Base-by-base conservation (phyloP, 92 coral and sea anemone genomes). In the Epizoanthus stellaris region DNA sequence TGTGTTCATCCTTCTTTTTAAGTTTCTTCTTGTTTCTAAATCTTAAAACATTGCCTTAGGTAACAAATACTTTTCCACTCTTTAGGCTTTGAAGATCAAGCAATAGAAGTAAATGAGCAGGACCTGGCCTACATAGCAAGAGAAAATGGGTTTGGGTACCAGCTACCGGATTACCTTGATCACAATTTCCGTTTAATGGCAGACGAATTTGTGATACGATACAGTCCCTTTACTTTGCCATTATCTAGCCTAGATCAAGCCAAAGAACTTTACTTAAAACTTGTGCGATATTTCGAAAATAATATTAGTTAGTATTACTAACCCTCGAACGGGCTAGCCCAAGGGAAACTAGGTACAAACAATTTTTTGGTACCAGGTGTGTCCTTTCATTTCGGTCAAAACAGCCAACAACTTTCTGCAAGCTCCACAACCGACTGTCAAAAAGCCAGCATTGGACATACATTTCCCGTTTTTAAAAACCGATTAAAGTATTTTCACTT, bases 11-110 rank as follows among this genome's bases (percentile, higher is more conserved):
- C 25, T 0, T 23, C 25, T 23, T 23, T 23, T 23, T 23, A 0
- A 23, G 25, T 23, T 23, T 23, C 25, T 23, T 23, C 25, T 23
- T 23, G 25, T 23, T 23, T 23, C 25, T 23, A 23, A 23, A 23
- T 23, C 25, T 23, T 23, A 23, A 23, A 23, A 23, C 25, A 23
- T 23, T 23, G 25, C 25, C 25, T 23, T 23, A 23, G 25, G 25
- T 23, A 23, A 23, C 25, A 23, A 23, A 23, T 23, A 23, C 0
- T 23, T 23, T n/a, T 39, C 25, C 34, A 70, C 54, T 70, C 17
- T 25, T 19, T 43, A 80, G 85, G 85, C 1, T 80, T 80, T 42
- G 21, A 47, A 45, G 73, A 80, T 25, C 71, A 80, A 80, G 71
- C 47, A 5, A 3, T 58, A 59, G 40, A 67, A 1, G 5, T 61